Base-by-base conservation (phyloP, 2,797 vertebrate genomes). In the Manis crassicaudata region DNA sequence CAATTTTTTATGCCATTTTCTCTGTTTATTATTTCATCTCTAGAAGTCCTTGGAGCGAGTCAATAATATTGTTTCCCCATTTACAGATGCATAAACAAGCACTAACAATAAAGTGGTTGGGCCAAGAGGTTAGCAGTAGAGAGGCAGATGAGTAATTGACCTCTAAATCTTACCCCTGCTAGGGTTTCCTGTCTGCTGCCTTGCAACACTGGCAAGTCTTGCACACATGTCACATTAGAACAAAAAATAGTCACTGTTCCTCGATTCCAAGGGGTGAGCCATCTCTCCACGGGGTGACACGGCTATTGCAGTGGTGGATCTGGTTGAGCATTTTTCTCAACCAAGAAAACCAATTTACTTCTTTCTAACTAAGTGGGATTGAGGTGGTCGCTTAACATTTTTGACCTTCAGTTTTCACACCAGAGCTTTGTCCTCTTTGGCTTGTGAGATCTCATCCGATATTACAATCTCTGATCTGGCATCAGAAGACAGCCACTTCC, bases 21-120 rank as follows among this genome's bases (percentile, higher is more conserved):
- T 67, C 1, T 65, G 17, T 89, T 90, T 80, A 80, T 85, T 65
- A 75, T 90, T 90, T 84, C 80, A 93, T 83, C 58, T 85, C 75
- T 58, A 67, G 46, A 86, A 73, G 16, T 92, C 63, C 73, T 75
- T 54, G 65, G 92, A 90, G 21, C 0, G 0, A 93, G 76, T 81
- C 32, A 52, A 54, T 90, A 54, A 43, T 77, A 62, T 85, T 46
- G 63, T 67, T 73, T n/a, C 18, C 27, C 29, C 21, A 37, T 80
- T 76, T 68, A 68, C 70, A 92, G 56, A 88, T 80, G 90, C 95
- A 77, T 94, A 81, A 94, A 73, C 35, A 90, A 92, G 50, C 52
- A 90, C 72, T 58, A 85, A 82, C 50, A 76, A 90, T 89, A 40
- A 80, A 73, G 29, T 52, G 43, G 89, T 7, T 65, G 12, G 68